phyloP scores from a whole-genome alignment of 2,113 vertebrate species.

The Hippolais icterina region DNA sequence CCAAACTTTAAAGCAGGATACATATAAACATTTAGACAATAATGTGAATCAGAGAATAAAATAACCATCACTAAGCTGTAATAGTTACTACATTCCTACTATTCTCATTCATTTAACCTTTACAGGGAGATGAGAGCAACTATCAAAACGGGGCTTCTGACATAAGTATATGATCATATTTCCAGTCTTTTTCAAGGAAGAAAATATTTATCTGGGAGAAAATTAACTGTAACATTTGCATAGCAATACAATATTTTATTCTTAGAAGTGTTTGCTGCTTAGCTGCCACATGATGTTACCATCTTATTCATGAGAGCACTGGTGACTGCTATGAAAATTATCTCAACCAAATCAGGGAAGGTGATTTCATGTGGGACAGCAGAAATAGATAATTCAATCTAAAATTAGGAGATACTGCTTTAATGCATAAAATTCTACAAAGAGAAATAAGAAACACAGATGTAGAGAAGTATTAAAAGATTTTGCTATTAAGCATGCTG shows the following conservation, averaged over 20 bases:
- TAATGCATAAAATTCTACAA: background rate
- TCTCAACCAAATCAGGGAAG: background rate
- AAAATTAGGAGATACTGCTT: background rate
- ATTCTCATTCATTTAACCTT: background rate
- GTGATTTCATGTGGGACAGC: background rate
- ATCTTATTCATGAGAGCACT: background rate
- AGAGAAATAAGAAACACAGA: background rate
- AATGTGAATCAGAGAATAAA: background rate
- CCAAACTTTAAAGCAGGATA: background rate
- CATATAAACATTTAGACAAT: background rate
- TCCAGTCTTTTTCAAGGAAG: background rate
- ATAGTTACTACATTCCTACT: background rate
- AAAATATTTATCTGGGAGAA: background rate
- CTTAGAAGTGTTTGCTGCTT: background rate
- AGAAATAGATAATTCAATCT: background rate
- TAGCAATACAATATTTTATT: background rate
- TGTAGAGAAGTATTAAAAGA: background rate
- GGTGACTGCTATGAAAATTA: background rate
- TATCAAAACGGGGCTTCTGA: background rate
- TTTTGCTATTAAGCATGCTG: background rate
- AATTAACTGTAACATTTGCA: background rate
- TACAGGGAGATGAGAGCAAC: background rate
- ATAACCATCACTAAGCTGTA: background rate
- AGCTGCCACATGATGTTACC: background rate
- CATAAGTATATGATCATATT: background rate